Evolutionary conservation across 1,140 invertebrate species (phyloP).

Genomic region (Ceratina calcarata): DNA sequence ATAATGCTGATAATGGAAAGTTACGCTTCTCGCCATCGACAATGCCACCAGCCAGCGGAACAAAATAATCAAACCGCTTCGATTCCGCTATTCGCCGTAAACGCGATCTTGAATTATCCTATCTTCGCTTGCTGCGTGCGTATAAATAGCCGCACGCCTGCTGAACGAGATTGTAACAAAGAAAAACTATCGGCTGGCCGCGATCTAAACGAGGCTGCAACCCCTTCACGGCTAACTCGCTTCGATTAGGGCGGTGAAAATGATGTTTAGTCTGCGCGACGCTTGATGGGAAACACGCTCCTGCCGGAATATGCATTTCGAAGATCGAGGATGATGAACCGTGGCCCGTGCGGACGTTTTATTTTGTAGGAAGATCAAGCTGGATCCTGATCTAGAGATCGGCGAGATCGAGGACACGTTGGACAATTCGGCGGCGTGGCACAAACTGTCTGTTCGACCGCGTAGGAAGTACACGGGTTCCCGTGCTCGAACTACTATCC

Average conservation of each 20-base stretch:
- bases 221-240: conserved; percentile 5
- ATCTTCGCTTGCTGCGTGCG: conserved; percentile 3
- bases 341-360: no score
- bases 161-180: conserved; percentile 25
- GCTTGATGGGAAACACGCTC: not conserved
- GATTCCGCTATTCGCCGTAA: not conserved
- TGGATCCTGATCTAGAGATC: conserved; percentile 84
- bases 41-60: no score
- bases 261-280: conserved; percentile 33
- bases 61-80: conserved; percentile 4
- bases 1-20: conserved; percentile 35
- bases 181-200: not conserved
- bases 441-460: conserved; percentile 88
- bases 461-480: conserved; percentile 83
- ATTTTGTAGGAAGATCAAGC: conserved; percentile 81
- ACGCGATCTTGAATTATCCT: conserved; percentile 11
- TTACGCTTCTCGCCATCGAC: conserved; percentile 3
- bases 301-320: not conserved
- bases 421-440: conserved; percentile 87
- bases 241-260: conserved; percentile 22
- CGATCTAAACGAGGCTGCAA: not conserved
- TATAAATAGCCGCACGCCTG: conserved; percentile 32
- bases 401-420: conserved; percentile 82
- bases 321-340: no score
- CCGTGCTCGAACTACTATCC: conserved; percentile 65